These are phyloP conservation scores for Macrostomum lignano DNA, from an alignment of 1,140 invertebrate genomes.

Conservation along the genomic window DNA sequence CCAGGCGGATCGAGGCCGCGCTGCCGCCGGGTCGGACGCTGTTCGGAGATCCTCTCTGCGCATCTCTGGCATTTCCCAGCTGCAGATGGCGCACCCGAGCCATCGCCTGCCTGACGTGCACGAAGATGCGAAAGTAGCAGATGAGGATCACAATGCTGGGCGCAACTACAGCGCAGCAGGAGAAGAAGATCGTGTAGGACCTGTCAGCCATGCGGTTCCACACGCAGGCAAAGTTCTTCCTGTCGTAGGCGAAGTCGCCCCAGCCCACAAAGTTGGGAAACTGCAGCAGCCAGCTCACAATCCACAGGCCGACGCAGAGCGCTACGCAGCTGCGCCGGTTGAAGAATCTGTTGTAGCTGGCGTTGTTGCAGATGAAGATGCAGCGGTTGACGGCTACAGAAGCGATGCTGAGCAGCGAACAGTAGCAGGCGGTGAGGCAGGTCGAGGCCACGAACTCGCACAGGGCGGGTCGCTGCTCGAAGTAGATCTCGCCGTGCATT, in stretches of 20 bases:
- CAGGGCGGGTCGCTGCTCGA: constrained; percentile 11
- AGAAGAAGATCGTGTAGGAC: constrained; percentile 16
- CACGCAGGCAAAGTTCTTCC: constrained; percentile 15
- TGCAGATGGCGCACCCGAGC: background rate
- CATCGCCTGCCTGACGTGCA: background rate
- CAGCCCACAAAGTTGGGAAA: constrained; percentile 18
- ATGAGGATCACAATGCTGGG: constrained; percentile 13
- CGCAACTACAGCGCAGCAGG: constrained; percentile 11
- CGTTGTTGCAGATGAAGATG: constrained; percentile 16
- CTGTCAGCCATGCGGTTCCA: constrained; percentile 17
- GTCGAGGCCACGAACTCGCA: constrained; percentile 14
- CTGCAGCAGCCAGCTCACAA: constrained; percentile 13
- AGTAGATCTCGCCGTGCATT: constrained; percentile 15
- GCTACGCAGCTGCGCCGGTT: constrained; percentile 8
- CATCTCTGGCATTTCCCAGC: too few relatives aligned
- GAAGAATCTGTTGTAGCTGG: constrained; percentile 6
- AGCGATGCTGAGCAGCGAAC: constrained; percentile 17
- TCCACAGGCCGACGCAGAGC: constrained; percentile 12
- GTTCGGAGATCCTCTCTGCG: too few relatives aligned
- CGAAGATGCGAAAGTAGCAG: constrained; percentile 10
- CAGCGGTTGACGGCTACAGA: constrained; percentile 16
- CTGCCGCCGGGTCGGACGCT: background rate
- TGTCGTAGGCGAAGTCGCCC: constrained; percentile 17
- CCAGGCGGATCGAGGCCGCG: constrained; percentile 11
- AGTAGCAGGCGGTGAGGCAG: constrained; percentile 19